Base-by-base conservation (phyloP, 2,888 invertebrate genomes). In the Sarcophaga carnaria region DNA sequence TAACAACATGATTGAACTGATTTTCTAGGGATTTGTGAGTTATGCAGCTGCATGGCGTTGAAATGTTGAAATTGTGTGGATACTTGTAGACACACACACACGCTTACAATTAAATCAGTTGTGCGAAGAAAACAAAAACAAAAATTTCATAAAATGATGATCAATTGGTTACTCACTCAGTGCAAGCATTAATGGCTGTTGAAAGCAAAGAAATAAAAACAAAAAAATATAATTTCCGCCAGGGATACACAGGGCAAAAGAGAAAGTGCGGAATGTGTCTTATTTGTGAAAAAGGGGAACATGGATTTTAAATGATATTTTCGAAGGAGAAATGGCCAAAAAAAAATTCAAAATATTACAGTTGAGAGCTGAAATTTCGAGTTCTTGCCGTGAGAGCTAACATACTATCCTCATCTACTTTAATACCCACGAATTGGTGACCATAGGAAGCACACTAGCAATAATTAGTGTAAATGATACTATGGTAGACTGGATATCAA, bases 1-100 rank as follows among this genome's bases (percentile, higher is more conserved):
- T 27, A 12, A 17, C 17, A 14, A 80, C 66, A 85, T 85, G 76
- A 85, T 85, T 85, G 80, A 80, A 84, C 71, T 66, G 80, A 25
- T 76, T 76, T 85, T 54, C 14, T 74, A 49, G 71, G 71, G 45
- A 72, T 85, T 83, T 71, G n/a, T 66, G 62, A 54, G 49, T 62
- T 54, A 10, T 49, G 59, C 17, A 14, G 3, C 5, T 14, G 4
- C 54, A 14, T 54, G 12, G 54, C 54, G 14, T 14, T 54, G 14
- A 4, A 54, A 17, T 54, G 12, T 3, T 54, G 17, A 14, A 54
- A 54, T 14, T 54, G 4, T 54, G 54, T 54, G 5, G 54, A 49
- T 49, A 49, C 14, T 49, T 14, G 0, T 14, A 67, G 6, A 37
- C 27, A 67, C 37, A 37, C 2, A 37, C 37, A 37, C 37, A 37